phyloP scores from a whole-genome alignment of 37 sponge, comb jelly and placozoan species.

The Halichondria panicea region DNA sequence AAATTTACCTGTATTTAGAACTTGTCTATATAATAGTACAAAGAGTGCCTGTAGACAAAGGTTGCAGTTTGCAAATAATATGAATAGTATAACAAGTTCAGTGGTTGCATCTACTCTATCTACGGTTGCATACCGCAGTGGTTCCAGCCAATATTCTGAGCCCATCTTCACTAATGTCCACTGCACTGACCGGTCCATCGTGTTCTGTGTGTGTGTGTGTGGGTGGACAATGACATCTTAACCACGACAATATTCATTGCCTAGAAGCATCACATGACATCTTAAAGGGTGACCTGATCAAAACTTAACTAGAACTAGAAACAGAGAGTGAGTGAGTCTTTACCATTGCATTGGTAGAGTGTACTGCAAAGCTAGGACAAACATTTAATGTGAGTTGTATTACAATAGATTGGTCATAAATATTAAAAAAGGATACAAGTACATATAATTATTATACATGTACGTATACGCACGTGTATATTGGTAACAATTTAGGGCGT shows the following conservation, averaged over 20 bases:
- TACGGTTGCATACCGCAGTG: slow-evolving; percentile 45
- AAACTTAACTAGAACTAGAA: not conserved
- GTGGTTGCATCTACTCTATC: not conserved
- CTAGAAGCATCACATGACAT: not conserved
- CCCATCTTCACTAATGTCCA: slow-evolving; percentile 73
- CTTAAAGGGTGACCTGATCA: not conserved
- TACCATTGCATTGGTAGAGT: not conserved
- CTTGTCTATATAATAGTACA: not conserved
- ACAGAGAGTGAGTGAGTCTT: not conserved
- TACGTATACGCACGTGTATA: no score
- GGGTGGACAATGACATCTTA: not conserved
- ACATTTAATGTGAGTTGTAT: not conserved
- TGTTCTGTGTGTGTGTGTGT: slow-evolving; percentile 52
- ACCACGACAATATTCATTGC: no score
- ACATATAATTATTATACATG: no score
- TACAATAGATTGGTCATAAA: not conserved
- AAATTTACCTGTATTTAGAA: no score
- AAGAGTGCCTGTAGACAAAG: not conserved
- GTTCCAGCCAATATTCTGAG: slow-evolving; percentile 76
- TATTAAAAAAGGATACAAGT: not conserved
- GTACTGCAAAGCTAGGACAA: not conserved
- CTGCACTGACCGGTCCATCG: slow-evolving; percentile 63
- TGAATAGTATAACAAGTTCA: not conserved
- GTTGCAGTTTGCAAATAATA: not conserved
- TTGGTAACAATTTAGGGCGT: no score